phyloP scores from a whole-genome alignment of 2,888 invertebrate species.

The Eurytoma californica region DNA sequence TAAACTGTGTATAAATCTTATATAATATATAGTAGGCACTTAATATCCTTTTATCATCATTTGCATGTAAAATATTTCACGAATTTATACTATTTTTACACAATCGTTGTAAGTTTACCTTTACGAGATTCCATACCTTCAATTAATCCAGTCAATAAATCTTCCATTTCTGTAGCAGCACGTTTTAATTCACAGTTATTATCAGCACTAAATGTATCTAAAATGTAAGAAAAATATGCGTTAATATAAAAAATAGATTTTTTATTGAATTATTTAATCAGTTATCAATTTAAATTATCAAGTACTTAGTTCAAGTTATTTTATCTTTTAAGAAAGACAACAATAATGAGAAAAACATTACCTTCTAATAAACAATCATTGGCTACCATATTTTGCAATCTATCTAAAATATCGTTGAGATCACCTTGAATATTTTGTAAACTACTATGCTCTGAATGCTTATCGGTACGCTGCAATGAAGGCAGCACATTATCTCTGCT shows the following conservation, averaged over 20 bases:
- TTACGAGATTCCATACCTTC: constrained; percentile 79
- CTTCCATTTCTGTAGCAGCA: constrained; percentile 84
- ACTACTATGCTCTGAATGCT: constrained; percentile 72
- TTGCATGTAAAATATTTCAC: constrained; percentile 34
- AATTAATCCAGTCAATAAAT: constrained; percentile 81
- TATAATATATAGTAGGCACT: constrained; percentile 35
- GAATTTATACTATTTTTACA: constrained; percentile 58
- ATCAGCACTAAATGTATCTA: constrained; percentile 70
- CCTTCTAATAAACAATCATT: constrained; percentile 83
- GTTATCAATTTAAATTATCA: too few species aligned
- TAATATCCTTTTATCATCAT: constrained; percentile 36
- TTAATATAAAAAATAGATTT: too few species aligned
- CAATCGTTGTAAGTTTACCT: constrained; percentile 70
- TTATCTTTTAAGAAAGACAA: neutral
- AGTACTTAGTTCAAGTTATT: too few species aligned
- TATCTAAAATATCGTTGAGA: constrained; percentile 82
- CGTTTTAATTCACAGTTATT: constrained; percentile 83
- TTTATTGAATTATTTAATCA: too few species aligned
- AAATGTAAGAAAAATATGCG: constrained; percentile 27
- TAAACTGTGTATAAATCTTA: constrained; percentile 27
- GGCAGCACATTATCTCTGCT: constrained; percentile 68
- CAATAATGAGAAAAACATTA: constrained; percentile 62
- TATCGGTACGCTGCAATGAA: constrained; percentile 70
- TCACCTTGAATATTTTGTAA: constrained; percentile 79
- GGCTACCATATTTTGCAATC: constrained; percentile 83